phyloP scores from a whole-genome alignment of 2,113 vertebrate genomes.

The Willisornis vidua region DNA sequence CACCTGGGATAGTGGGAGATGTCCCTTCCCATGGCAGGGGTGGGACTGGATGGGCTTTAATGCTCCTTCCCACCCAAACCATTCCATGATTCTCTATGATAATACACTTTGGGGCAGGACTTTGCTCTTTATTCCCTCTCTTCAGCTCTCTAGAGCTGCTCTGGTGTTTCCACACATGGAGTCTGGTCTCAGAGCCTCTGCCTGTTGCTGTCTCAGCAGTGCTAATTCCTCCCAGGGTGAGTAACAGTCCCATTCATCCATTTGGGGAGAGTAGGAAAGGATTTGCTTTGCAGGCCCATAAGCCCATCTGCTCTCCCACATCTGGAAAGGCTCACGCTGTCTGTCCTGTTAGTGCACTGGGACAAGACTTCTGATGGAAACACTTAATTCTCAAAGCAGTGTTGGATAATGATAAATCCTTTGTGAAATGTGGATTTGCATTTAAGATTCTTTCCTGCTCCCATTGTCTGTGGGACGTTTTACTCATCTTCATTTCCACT shows the following conservation, averaged over 20 bases:
- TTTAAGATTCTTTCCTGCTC: constrained; percentile 43
- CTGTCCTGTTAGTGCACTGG: not conserved
- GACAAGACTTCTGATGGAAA: constrained; percentile 48
- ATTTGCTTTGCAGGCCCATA: not conserved
- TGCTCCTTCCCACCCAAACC: not conserved
- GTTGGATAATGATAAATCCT: constrained; percentile 40
- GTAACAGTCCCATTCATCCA: not conserved
- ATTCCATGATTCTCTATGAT: not conserved
- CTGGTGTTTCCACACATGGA: not conserved
- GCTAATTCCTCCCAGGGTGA: not conserved
- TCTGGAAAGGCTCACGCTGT: constrained; percentile 49
- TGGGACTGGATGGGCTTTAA: not conserved
- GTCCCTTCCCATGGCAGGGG: not conserved
- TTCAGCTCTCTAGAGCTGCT: not conserved
- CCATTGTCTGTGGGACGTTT: not conserved
- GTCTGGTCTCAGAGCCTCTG: not conserved
- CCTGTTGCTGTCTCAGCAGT: not conserved
- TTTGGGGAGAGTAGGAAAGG: not conserved
- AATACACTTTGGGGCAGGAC: not conserved
- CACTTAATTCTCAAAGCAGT: constrained; percentile 55
- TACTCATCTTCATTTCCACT: not conserved
- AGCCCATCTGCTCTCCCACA: constrained; percentile 18
- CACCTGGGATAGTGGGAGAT: fast-evolving
- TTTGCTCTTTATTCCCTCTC: not conserved
- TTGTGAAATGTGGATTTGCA: constrained; percentile 44